Conservation (phyloP, 2,113 vertebrate species). For the Mesitornis unicolor region DNA sequence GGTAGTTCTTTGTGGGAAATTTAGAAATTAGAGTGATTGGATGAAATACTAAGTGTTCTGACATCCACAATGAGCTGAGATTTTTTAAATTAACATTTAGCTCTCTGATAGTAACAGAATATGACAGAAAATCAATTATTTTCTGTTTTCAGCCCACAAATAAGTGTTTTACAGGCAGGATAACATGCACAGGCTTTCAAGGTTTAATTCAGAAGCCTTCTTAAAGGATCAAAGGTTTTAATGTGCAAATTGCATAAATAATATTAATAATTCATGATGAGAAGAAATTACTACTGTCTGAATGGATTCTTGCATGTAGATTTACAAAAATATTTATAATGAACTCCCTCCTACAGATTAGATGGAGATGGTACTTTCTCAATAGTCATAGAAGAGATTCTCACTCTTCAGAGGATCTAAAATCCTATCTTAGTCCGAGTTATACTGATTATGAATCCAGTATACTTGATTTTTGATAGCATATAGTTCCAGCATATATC, state of each 20-base stretch:
- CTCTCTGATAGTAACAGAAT: background rate
- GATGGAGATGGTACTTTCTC: background rate
- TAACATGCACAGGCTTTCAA: background rate
- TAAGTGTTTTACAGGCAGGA: background rate
- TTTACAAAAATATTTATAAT: background rate
- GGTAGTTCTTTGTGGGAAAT: background rate
- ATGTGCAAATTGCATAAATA: background rate
- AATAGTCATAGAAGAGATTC: background rate
- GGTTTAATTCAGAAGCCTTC: conserved; percentile 33
- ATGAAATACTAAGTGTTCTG: background rate
- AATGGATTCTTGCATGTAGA: background rate
- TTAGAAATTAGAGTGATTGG: background rate
- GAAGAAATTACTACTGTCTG: background rate
- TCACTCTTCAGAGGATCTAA: background rate
- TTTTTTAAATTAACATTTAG: conserved; percentile 9
- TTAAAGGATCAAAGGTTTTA: background rate
- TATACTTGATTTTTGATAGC: background rate
- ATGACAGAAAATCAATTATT: conserved; percentile 58
- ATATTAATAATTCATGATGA: background rate
- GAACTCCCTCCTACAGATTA: background rate
- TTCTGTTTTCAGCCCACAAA: conserved; percentile 28
- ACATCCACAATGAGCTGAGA: background rate
- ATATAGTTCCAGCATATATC: background rate
- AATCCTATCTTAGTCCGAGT: background rate
- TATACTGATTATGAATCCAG: background rate